A percentile compares a stretch with the other conserved stretches of the same genome.
Evolutionary conservation across 1,140 invertebrate species (phyloP).

Genomic region (Contarinia nasturtii): DNA sequence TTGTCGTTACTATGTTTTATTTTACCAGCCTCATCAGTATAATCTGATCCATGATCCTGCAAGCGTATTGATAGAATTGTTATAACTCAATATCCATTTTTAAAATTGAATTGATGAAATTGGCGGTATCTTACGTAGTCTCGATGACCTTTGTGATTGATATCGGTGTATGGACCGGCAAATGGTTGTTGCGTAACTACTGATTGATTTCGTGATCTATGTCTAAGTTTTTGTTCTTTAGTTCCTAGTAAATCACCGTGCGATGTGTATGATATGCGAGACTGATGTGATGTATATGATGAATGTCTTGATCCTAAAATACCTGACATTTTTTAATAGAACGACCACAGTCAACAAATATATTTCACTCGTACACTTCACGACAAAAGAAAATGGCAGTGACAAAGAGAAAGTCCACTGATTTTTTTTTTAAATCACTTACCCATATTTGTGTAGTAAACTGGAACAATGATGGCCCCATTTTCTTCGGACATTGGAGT

Average conservation of each 20-base stretch:
- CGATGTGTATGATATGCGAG: slow-evolving; percentile 78
- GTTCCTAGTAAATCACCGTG: slow-evolving; percentile 77
- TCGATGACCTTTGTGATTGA: slow-evolving; percentile 43
- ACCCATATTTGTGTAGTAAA: slow-evolving; percentile 66
- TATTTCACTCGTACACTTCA: no score
- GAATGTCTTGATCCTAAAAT: slow-evolving; percentile 62
- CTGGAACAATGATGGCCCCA: slow-evolving; percentile 79
- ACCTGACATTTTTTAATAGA: background rate
- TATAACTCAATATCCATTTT: no score
- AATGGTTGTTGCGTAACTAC: slow-evolving; percentile 24
- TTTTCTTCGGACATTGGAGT: slow-evolving; percentile 97
- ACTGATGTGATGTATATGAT: slow-evolving; percentile 85
- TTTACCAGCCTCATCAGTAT: slow-evolving; percentile 62
- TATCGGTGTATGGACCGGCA: slow-evolving; percentile 31
- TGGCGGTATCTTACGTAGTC: slow-evolving; percentile 60
- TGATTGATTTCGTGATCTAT: slow-evolving; percentile 50
- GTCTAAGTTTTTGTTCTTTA: slow-evolving; percentile 63
- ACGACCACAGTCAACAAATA: background rate
- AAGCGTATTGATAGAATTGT: slow-evolving; percentile 1
- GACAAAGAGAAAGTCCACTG: no score
- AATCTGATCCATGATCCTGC: slow-evolving; percentile 43
- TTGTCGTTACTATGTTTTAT: slow-evolving; percentile 69
- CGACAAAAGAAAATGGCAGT: no score
- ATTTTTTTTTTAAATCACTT: slow-evolving; percentile 5
- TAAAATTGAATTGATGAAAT: no score